Evolutionary conservation across 2,113 vertebrate species (phyloP), one percentile per base, ranked within the genome.

Genomic region (Pelobates fuscus): DNA sequence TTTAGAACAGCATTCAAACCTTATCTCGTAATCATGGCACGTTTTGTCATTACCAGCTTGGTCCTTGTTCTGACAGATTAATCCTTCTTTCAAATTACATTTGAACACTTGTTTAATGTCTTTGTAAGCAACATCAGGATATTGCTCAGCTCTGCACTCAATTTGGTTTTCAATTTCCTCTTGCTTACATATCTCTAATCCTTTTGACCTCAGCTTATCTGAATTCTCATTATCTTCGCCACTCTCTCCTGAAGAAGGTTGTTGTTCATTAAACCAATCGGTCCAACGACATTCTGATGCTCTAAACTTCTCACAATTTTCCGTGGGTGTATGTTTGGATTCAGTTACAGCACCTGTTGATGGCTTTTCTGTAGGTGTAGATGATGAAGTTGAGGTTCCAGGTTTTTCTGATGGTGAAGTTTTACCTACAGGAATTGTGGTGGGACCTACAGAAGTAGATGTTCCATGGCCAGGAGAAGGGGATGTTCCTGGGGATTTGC

Each of bases 1-100:
- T 37, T 63, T 20, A 66, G 18, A 15, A 74, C 71, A 74, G 21
- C 71, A 74, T 26, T 29, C 11, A 57, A 58, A 23, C n/a, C 52
- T 66, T 4, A 74, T 74, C 64, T 23, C 54, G 12, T 58, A 74
- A 58, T 74, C 64, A 11, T 57, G 23, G 49, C 71, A 74, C n/a
- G n/a, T n/a, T 3, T 41, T 54, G 37, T 57, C 46, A 2, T 44
- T 43, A 2, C 17, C 18, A 18, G 20, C 37, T 24, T 74, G 71
- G 58, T 74, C 29, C 8, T 2, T 55, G 18, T 74, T 74, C 2
- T 2, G 24, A 61, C 71, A 74, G 23, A 32, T 23, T 7, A 74
- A 41, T 29, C 71, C 71, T 21, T 1, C 55, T 27, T 26, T 23
- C 5, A 74, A 6, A 29, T 14, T 14, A 74, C 71, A 74, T 7